Conservation (phyloP, 2,888 invertebrate species). For the Drosophila borborema region DNA sequence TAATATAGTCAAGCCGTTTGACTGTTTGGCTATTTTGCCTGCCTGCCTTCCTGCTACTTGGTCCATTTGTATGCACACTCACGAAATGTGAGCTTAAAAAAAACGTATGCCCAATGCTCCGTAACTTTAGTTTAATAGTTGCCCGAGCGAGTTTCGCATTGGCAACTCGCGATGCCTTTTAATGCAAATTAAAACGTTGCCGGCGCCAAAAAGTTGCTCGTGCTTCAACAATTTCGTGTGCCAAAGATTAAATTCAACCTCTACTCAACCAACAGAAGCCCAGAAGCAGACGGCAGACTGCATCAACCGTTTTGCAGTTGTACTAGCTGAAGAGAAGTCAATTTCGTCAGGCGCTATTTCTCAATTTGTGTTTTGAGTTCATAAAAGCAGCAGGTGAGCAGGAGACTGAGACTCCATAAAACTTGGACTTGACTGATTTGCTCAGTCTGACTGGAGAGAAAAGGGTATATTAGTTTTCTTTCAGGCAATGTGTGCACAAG, state of each 20-base stretch:
- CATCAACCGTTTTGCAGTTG: constrained; percentile 35
- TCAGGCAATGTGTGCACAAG: not conserved
- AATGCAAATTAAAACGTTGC: constrained; percentile 78
- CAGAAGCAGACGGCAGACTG: constrained; percentile 14
- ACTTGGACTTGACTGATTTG: not conserved
- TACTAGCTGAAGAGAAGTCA: constrained; percentile 5
- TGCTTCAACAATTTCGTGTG: constrained; percentile 41
- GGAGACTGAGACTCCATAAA: not conserved
- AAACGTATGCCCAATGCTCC: constrained; percentile 62
- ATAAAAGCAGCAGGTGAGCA: not conserved
- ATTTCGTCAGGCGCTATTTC: constrained; percentile 22
- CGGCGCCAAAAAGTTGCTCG: constrained; percentile 63
- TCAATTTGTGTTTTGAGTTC: constrained; percentile 21
- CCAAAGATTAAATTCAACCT: constrained; percentile 65
- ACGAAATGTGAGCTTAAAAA: constrained; percentile 52
- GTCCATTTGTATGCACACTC: constrained; percentile 71
- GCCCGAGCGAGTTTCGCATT: constrained; percentile 31
- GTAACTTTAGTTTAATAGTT: constrained; percentile 78
- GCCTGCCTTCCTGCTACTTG: not conserved
- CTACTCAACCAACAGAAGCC: not conserved
- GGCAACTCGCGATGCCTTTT: constrained; percentile 58
- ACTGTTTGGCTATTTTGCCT: not conserved
- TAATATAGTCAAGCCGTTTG: constrained; percentile 16
- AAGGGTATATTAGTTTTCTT: not conserved
- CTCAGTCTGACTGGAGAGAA: too few species aligned